A percentile compares a stretch with the other conserved stretches of the same genome.
Evolutionary conservation across 2,888 invertebrate genomes (phyloP).

Genomic region (Drosophila anomalipes): DNA sequence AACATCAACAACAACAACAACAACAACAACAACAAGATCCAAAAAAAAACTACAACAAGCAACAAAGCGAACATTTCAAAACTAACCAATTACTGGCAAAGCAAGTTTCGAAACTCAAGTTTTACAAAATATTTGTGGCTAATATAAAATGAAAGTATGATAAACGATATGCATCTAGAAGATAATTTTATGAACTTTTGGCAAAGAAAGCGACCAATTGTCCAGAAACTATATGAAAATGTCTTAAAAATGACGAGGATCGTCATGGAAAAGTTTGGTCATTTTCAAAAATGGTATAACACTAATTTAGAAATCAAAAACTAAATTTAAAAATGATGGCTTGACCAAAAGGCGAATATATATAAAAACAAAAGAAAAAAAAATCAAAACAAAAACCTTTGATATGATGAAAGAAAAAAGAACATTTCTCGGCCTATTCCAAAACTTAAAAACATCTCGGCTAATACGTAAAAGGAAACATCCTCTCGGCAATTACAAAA

Average conservation of each 20-base stretch:
- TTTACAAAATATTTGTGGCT: conserved; percentile 68
- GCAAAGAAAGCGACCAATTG: conserved; percentile 23
- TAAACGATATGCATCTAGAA: conserved; percentile 45
- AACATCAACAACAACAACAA: conserved; percentile 61
- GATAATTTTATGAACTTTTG: conserved; percentile 46
- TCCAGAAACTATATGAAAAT: conserved; percentile 22
- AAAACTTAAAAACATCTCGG: conserved; percentile 59
- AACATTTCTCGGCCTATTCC: conserved; percentile 61
- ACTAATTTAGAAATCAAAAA: conserved; percentile 44
- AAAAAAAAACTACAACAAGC: conserved; percentile 39
- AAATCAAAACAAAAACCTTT: conserved; percentile 41
- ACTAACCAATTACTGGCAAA: conserved; percentile 59
- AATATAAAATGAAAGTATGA: conserved; percentile 51
- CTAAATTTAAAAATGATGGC: conserved; percentile 47
- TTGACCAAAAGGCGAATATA: conserved; percentile 48
- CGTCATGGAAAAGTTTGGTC: conserved; percentile 55
- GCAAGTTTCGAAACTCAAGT: conserved; percentile 68
- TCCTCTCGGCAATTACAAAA: conserved; percentile 68
- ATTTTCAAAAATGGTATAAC: conserved; percentile 17
- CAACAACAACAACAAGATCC: conserved; percentile 44
- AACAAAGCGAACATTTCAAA: conserved; percentile 51
- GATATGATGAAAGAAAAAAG: conserved; percentile 22
- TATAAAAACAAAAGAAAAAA: conserved; percentile 24
- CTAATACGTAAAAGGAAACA: conserved; percentile 50
- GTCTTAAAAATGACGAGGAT: conserved; percentile 21